phyloP scores from a whole-genome alignment of 2,113 vertebrate genomes.

The Ctenomys sociabilis region DNA sequence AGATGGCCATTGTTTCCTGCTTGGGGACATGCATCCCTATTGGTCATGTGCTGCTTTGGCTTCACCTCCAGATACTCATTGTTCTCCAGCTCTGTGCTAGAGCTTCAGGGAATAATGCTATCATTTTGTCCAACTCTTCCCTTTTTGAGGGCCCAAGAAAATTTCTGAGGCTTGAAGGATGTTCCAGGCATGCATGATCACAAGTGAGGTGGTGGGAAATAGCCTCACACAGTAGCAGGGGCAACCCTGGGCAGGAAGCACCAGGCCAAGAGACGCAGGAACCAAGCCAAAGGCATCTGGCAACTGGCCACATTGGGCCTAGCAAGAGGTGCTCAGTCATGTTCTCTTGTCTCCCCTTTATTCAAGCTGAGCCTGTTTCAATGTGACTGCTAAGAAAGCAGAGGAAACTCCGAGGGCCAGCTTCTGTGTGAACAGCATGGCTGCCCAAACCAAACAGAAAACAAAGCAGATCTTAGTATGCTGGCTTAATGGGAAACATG shows the following conservation, averaged over 20 bases:
- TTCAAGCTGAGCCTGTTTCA: background rate
- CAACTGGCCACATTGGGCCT: background rate
- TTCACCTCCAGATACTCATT: background rate
- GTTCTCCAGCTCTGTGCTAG: background rate
- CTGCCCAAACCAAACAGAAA: slow-evolving; percentile 52
- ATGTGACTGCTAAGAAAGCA: background rate
- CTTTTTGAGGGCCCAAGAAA: background rate
- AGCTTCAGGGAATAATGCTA: background rate
- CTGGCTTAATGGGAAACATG: slow-evolving; percentile 79
- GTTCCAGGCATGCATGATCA: background rate
- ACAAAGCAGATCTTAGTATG: slow-evolving; percentile 76
- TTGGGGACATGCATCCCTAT: accelerated
- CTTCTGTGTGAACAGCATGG: slow-evolving; percentile 30
- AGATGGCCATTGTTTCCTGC: accelerated
- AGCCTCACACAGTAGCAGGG: accelerated
- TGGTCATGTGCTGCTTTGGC: too few species aligned
- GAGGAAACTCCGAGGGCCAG: background rate
- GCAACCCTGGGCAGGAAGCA: accelerated
- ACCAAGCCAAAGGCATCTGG: background rate
- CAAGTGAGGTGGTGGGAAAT: accelerated
- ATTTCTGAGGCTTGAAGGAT: background rate
- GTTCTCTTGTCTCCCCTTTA: background rate
- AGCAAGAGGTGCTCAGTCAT: accelerated
- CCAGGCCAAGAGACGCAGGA: accelerated
- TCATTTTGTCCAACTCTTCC: background rate